Base-by-base conservation (phyloP, 1,140 invertebrate genomes). In the Cherax quadricarinatus region DNA sequence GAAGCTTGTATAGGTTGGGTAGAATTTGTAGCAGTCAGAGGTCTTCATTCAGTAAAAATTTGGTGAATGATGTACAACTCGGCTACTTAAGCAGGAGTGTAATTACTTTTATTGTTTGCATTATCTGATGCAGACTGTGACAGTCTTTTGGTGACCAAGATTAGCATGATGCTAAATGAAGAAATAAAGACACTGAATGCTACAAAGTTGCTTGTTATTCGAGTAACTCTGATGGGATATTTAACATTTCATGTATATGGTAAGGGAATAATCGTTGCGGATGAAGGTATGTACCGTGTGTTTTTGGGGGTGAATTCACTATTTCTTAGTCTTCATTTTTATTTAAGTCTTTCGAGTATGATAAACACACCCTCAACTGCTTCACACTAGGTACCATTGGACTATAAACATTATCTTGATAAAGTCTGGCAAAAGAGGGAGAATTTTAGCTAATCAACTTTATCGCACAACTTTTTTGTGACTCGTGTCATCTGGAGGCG, bases 1-100 rank as follows among this genome's bases (percentile, higher is more conserved):
- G 80, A 57, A 62, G 48, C 16, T 21, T 18, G 73, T 24, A 78
- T 70, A 62, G 83, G 18, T 30, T 48, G 86, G 86, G 30, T 89
- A 49, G 80, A 41, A 9, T 88, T 80, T 89, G 87, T 89, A 89
- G 87, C 87, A 89, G 57, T 89, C 87, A 89, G 87, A 81, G 21
- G 24, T 82, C 24, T n/a, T 89, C 51, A 14, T 53, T 21, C 24
- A 48, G 24, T 18, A 18, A 41, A 48, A 21, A 81, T 49, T 30
- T 24, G 21, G 21, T 57, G 53, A 1, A 7, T 57, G 7, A 4
- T 75, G n/a, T 7, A 49, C 5, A 86, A 75, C 24, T 18, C 4
- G 0, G 48, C 53, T 21, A 81, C 79, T 14, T 14, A 53, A 81
- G 12, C 49, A n/a, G 62, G 62, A 18, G 10, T 66, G 10, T 14